Conservation (phyloP, 2,797 vertebrate species). For the Falco naumanni region DNA sequence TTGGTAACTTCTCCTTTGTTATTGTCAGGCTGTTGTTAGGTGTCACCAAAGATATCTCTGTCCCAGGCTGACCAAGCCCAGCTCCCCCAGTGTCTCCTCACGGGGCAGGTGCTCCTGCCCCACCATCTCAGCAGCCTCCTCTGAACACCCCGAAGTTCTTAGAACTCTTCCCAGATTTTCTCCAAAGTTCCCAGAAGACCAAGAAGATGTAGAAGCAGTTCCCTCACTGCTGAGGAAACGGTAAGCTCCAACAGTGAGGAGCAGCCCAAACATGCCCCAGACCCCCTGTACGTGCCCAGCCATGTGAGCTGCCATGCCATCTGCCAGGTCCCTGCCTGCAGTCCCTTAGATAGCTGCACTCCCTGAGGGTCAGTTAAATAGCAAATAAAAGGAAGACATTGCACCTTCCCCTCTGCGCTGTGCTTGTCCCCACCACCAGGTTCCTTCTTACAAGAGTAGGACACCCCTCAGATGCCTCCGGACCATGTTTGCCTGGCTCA, state of each 20-base stretch:
- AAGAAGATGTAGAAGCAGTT: not conserved
- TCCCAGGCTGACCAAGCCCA: not conserved
- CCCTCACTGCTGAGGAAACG: not conserved
- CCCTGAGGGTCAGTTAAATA: not conserved
- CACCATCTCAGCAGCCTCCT: not conserved
- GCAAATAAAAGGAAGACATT: not conserved
- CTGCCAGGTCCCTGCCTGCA: not conserved
- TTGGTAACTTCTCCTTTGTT: not conserved
- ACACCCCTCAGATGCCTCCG: fast-evolving
- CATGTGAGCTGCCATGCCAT: fast-evolving
- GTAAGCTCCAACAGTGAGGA: not conserved
- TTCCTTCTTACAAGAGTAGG: not conserved
- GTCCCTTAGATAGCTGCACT: not conserved
- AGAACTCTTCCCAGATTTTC: not conserved
- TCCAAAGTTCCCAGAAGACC: not conserved
- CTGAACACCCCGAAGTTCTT: not conserved
- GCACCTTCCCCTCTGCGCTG: not conserved
- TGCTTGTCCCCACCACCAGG: not conserved
- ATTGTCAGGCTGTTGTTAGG: not conserved
- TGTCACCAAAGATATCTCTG: not conserved
- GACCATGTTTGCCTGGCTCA: not conserved
- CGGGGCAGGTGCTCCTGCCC: not conserved
- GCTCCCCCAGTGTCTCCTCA: not conserved
- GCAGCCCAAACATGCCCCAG: not conserved
- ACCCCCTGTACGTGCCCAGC: not conserved